Conservation (phyloP, 2,888 invertebrate genomes). For the Hirtodrosophila alboralis region DNA sequence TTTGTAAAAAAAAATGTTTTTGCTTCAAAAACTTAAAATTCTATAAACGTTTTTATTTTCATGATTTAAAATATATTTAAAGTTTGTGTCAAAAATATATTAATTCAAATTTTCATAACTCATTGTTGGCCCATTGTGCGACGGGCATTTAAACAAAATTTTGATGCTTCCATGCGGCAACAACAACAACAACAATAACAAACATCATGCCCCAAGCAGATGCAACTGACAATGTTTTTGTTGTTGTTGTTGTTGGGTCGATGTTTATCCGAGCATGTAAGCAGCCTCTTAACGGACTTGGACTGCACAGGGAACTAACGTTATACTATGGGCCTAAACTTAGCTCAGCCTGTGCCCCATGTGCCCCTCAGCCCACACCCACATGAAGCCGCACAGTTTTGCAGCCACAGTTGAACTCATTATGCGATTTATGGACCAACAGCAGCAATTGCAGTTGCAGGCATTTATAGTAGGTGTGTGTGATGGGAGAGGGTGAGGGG, state of each 20-base stretch:
- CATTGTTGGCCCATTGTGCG: constrained; percentile 24
- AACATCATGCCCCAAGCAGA: constrained; percentile 28
- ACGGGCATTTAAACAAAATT: constrained; percentile 4
- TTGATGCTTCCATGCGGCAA: constrained; percentile 32
- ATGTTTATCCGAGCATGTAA: constrained; percentile 58
- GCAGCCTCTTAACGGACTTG: constrained; percentile 45
- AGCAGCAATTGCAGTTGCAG: constrained; percentile 16
- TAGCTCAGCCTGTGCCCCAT: background rate
- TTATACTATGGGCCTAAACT: constrained; percentile 11
- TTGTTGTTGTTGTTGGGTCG: constrained; percentile 35
- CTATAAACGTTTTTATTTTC: too few species aligned
- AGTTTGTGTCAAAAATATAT: too few species aligned
- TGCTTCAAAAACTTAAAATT: too few species aligned
- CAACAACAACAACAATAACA: constrained; percentile 13
- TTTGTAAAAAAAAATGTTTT: too few species aligned
- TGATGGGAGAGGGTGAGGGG: too few species aligned
- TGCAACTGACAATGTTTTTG: constrained; percentile 48
- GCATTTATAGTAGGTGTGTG: constrained; percentile 2
- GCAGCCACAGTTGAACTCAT: constrained; percentile 31
- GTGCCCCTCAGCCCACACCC: too few species aligned
- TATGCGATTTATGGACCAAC: constrained; percentile 47
- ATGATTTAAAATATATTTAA: too few species aligned
- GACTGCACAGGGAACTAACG: too few species aligned
- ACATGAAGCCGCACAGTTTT: constrained; percentile 39
- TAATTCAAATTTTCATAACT: too few species aligned